Base-by-base conservation (phyloP, 1,140 invertebrate genomes). In the Cherax quadricarinatus region DNA sequence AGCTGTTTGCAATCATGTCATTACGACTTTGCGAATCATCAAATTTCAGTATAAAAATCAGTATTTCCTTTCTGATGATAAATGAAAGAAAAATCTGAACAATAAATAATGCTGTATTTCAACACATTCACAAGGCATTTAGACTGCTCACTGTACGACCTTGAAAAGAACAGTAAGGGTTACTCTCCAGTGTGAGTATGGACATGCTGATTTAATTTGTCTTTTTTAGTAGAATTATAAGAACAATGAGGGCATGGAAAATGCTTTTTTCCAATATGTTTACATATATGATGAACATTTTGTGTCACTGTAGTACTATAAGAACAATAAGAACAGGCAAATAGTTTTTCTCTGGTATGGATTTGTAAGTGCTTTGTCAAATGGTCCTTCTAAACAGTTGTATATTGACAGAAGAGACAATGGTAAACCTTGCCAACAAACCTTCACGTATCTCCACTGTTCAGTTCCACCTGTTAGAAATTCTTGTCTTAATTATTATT, bases 291-390 rank as follows among this genome's bases (percentile, higher is more conserved):
- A 14, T 91, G 53, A 49, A 49, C n/a, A n/a, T n/a, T 73, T 24
- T 81, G 60, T 66, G 81, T 91, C 18, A 84, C 87, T 24, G 78
- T 41, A 6, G 89, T 48, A 62, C 83, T 70, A 66, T 86, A 91
- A 57, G 73, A 9, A 91, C 89, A 91, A 30, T 86, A 57, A 24
- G 53, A 10, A 49, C 89, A 91, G 60, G 70, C 60, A 82, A 78
- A 91, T 30, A 84, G 89, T 66, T 91, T 91, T 75, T 91, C 89
- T 81, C 89, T 84, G 9, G 89, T 91, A 60, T 91, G 89, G n/a
- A 66, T 91, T 21, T 84, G 89, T 53, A 91, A 86, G 24, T 91
- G 89, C 24, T 81, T 86, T 30, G 30, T 51, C 78, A 91, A 81
- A 49, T 91, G 83, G 75, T 91, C 89, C 86, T 85, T 93, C 82